Evolutionary conservation across 2,888 invertebrate species (phyloP), one percentile per base, ranked within the genome.

Genomic region (Pollenia angustigena): DNA sequence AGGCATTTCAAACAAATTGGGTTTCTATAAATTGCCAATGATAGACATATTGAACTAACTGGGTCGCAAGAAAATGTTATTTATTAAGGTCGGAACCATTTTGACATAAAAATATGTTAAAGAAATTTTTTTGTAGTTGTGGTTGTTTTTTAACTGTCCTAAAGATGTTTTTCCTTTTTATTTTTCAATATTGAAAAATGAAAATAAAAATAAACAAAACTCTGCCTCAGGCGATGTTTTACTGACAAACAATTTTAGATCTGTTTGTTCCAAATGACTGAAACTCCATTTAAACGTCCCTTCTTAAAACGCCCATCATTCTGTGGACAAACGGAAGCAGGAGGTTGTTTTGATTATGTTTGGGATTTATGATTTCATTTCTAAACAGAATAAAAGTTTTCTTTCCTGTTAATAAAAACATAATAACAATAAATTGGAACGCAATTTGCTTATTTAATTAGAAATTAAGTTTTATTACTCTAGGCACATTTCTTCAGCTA

Each of bases 1-100:
- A 32, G 32, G 12, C 14, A 58, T 58, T 58, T 12, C 12, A 32
- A 58, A 14, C 7, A 58, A 58, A 58, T 58, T 58, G 58, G 32
- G 32, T 32, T 58, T 32, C 32, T 32, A 32, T 32, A 32, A 32
- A 32, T 32, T 32, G 32, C 3, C 32, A 32, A 32, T 32, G 32
- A 32, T 32, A 32, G 32, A 32, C 32, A 32, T 56, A 56, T 56
- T 56, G 18, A 18, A 52, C 52, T 2, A 52, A 16, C 2, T 16
- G 52, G 16, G 1, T n/a, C 40, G 3, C n/a, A 40, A 11, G 16
- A 3, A 62, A 42, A 42, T 62, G 4, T 44, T 44, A 14, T 62
- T 62, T 62, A 16, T 64, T 44, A 46, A 18, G 64, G 64, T 64
- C 46, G 18, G 18, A 64, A 44, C 16, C 6, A 32, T 32, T 32